Evolutionary conservation across 2,888 invertebrate species (phyloP).

Genomic region (Mythimna ferrago): DNA sequence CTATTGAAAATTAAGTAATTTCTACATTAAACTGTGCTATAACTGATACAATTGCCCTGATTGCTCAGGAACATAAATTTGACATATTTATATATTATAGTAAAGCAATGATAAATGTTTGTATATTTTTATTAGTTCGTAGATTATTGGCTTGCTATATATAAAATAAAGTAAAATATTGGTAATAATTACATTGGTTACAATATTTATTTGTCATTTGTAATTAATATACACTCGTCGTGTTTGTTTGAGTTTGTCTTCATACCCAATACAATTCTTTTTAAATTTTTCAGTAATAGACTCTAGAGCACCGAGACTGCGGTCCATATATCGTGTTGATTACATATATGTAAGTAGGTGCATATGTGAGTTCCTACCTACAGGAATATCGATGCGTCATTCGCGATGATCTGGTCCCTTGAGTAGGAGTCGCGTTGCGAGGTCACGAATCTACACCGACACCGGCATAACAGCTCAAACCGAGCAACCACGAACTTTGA

Average conservation of each 20-base stretch:
- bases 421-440: slow-evolving; percentile 37
- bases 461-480: not conserved
- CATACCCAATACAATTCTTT: not conserved
- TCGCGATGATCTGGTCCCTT: slow-evolving; percentile 32
- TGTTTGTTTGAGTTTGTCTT: not conserved
- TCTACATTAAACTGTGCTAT: not conserved
- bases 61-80: too few relatives aligned
- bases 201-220: too few relatives aligned
- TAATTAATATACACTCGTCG: too few relatives aligned
- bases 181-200: too few relatives aligned
- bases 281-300: not conserved
- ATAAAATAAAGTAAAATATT: too few relatives aligned
- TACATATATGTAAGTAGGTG: not conserved
- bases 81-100: too few relatives aligned
- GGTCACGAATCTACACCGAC: slow-evolving; percentile 21
- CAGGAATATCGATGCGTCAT: slow-evolving; percentile 37
- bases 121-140: too few relatives aligned
- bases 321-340: not conserved
- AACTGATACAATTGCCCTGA: not conserved
- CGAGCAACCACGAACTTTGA: not conserved
- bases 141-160: too few relatives aligned
- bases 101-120: too few relatives aligned
- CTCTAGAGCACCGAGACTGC: not conserved
- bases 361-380: not conserved
- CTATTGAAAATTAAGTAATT: not conserved